Evolutionary conservation across 2,113 vertebrate genomes (phyloP).

Genomic region (Elgaria multicarinata): DNA sequence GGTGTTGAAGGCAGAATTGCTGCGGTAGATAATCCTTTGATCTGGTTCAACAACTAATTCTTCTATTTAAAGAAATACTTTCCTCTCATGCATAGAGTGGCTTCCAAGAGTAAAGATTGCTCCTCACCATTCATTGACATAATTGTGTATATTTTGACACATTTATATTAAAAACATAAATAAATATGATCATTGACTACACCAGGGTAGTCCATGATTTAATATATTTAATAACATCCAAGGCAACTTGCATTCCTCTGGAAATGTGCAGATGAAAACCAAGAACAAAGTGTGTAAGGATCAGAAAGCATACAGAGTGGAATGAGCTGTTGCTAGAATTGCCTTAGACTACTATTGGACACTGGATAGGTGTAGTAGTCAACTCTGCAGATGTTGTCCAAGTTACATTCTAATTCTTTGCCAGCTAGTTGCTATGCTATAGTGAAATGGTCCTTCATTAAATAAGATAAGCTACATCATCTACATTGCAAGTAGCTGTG

Average conservation of each 20-base stretch:
- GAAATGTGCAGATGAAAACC: not conserved
- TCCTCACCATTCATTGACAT: not conserved
- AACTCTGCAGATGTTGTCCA: constrained; percentile 3
- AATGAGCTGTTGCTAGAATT: not conserved
- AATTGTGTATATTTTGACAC: not conserved
- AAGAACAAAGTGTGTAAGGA: not conserved
- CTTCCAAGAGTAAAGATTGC: not conserved
- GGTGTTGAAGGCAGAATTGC: not conserved
- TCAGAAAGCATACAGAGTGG: not conserved
- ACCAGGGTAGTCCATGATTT: not conserved
- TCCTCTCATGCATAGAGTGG: not conserved
- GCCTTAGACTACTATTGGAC: not conserved
- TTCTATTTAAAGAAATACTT: not conserved
- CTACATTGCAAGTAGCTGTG: not conserved
- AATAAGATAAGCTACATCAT: too few species aligned
- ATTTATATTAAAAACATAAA: not conserved
- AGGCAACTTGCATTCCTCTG: not conserved
- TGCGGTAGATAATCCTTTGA: not conserved
- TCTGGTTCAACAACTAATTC: not conserved
- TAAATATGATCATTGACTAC: too few species aligned
- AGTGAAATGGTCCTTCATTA: not conserved
- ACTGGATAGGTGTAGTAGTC: not conserved
- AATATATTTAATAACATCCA: not conserved
- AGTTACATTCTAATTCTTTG: not conserved
- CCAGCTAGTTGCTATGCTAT: too few species aligned